Conservation (phyloP, 2,797 vertebrate species). For the Eremophila alpestris region DNA sequence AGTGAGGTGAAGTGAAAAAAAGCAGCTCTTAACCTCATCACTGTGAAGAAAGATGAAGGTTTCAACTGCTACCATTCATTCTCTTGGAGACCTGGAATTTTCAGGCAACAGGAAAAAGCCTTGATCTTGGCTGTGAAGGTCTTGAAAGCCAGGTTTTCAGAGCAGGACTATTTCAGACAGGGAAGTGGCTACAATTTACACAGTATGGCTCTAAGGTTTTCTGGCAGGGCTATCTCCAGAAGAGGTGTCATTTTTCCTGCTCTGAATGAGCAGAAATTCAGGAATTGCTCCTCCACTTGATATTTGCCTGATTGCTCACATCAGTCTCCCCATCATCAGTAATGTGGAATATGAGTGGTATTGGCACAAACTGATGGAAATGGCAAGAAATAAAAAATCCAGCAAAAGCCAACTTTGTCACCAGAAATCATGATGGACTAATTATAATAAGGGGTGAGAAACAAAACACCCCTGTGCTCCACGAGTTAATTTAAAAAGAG, state of each 20-base stretch:
- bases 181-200: neutral
- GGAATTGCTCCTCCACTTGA: neutral
- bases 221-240: neutral
- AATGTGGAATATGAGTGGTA: neutral
- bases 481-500: neutral
- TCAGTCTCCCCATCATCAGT: neutral
- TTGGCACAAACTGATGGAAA: neutral
- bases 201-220: neutral
- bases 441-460: neutral
- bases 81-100: neutral
- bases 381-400: neutral
- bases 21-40: neutral
- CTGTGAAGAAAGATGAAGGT: neutral
- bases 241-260: neutral
- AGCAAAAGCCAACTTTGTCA: neutral
- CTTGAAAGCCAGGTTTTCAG: neutral
- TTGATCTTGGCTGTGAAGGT: neutral
- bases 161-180: neutral
- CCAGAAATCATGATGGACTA: neutral
- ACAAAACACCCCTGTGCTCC: neutral
- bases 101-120: neutral
- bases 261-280: neutral
- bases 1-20: neutral
- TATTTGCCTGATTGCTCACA: neutral
- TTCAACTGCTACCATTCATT: neutral